Percentiles rank a stretch among this genome's conserved stretches.
These are phyloP conservation scores for Actinemys pallida DNA, from an alignment of 2,113 vertebrate genomes.

Conservation along the genomic window DNA sequence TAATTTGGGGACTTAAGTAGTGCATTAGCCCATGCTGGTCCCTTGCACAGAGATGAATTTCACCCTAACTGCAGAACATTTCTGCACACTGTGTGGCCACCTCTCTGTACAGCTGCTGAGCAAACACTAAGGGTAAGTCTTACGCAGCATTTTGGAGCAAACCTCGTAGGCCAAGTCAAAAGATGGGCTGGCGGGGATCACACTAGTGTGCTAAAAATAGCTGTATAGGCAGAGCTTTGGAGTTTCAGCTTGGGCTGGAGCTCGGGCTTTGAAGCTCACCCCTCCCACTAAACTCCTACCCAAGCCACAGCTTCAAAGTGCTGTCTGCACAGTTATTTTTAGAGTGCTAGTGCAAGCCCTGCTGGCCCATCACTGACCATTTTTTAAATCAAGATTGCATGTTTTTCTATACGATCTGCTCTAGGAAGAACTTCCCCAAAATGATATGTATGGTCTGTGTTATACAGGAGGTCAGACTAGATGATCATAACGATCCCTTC, in stretches of 20 bases:
- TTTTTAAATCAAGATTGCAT: not conserved
- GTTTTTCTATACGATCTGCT: not conserved
- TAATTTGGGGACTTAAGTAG: fast-evolving
- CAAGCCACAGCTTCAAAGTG: not conserved
- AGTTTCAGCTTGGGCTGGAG: not conserved
- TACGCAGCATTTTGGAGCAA: not conserved
- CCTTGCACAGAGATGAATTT: not conserved
- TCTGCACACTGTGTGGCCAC: fast-evolving
- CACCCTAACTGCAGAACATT: not conserved
- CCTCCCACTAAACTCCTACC: not conserved
- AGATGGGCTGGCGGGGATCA: not conserved
- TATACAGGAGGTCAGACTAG: not conserved
- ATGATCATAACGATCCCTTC: not conserved
- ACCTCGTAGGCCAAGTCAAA: not conserved
- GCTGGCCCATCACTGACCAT: not conserved
- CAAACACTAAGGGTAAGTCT: not conserved
- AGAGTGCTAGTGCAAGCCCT: not conserved
- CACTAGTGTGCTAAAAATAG: not conserved
- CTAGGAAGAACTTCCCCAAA: not conserved
- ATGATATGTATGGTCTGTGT: not conserved
- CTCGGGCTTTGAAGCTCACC: not conserved
- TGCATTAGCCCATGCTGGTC: not conserved
- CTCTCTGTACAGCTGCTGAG: fast-evolving
- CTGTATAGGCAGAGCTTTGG: not conserved
- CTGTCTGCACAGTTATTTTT: not conserved